Conservation (phyloP, 2,888 invertebrate genomes). For the Protophormia terraenovae region DNA sequence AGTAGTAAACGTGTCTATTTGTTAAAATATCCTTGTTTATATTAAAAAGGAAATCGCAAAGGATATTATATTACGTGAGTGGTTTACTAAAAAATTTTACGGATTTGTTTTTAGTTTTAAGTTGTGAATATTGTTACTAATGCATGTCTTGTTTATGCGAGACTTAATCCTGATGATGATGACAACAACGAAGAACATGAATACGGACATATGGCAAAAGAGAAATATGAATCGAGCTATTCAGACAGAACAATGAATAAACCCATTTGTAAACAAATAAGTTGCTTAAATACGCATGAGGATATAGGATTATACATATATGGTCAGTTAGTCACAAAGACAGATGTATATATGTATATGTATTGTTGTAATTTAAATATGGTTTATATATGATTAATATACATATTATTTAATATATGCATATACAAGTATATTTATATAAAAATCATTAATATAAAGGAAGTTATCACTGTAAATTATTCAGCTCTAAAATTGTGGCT, state of each 20-base stretch:
- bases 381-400: not conserved
- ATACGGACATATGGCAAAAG: not conserved
- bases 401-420: too few relatives aligned
- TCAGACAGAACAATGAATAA: slow-evolving; percentile 12
- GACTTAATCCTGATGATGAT: slow-evolving; percentile 18
- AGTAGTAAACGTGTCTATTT: slow-evolving; percentile 24
- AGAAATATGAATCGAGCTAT: not conserved
- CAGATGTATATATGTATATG: not conserved
- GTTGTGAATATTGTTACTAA: not conserved
- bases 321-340: slow-evolving; percentile 1
- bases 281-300: slow-evolving; percentile 16
- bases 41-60: slow-evolving; percentile 59
- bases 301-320: not conserved
- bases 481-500: too few relatives aligned
- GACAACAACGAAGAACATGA: not conserved
- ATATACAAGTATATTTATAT: not conserved
- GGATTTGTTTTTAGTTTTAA: not conserved
- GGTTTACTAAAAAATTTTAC: slow-evolving; percentile 46
- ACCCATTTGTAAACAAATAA: slow-evolving; percentile 29
- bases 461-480: not conserved
- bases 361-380: not conserved
- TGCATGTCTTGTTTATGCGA: not conserved
- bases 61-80: slow-evolving; percentile 69
- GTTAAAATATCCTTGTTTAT: slow-evolving; percentile 38
- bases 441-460: not conserved